Evolutionary conservation across 2,797 vertebrate species (phyloP).

Genomic region (Microtus obscurus): DNA sequence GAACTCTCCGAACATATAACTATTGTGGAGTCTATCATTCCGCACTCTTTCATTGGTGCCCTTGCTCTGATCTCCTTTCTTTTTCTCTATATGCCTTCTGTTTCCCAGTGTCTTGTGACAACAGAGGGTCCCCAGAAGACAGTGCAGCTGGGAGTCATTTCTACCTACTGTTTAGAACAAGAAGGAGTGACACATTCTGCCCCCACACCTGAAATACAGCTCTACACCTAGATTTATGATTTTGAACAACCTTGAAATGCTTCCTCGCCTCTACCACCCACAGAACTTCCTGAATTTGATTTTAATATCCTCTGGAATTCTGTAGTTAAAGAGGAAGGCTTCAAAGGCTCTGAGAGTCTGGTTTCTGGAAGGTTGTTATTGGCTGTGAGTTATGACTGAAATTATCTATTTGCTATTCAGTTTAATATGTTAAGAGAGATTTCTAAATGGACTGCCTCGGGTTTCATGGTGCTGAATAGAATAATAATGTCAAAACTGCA

Average conservation of each 20-base stretch:
- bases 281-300: slow-evolving; percentile 48
- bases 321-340: slow-evolving; percentile 43
- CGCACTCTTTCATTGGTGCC: not conserved
- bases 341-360: slow-evolving; percentile 71
- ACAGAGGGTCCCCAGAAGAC: not conserved
- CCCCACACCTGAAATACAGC: slow-evolving; percentile 48
- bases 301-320: slow-evolving; percentile 68
- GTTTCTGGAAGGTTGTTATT: slow-evolving; percentile 63
- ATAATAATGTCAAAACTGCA: slow-evolving; percentile 68
- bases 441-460: slow-evolving; percentile 68
- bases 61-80: slow-evolving; percentile 38
- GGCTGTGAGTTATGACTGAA: slow-evolving; percentile 65
- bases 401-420: slow-evolving; percentile 71
- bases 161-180: slow-evolving; percentile 41
- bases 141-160: not conserved
- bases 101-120: not conserved
- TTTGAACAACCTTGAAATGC: slow-evolving; percentile 58
- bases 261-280: slow-evolving; percentile 53
- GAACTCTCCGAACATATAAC: slow-evolving; percentile 4
- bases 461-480: slow-evolving; percentile 62
- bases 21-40: not conserved
- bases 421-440: slow-evolving; percentile 74
- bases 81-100: not conserved
- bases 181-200: slow-evolving; percentile 38
- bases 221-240: not conserved